Evolutionary conservation across 2,888 invertebrate species (phyloP).

Genomic region (Drosophila histrio): DNA sequence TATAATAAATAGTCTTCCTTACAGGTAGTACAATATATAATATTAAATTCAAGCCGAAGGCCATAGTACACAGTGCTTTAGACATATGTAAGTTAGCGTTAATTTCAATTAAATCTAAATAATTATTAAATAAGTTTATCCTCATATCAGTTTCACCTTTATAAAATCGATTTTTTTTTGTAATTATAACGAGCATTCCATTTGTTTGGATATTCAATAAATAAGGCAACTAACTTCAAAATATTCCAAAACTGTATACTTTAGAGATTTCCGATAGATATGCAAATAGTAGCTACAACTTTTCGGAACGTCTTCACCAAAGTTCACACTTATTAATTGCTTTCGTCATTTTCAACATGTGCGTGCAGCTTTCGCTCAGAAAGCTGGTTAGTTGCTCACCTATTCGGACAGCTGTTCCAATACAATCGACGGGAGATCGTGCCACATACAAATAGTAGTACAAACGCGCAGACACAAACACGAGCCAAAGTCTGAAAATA

Average conservation of each 20-base stretch:
- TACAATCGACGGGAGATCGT: slow-evolving; percentile 22
- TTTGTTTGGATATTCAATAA: background rate
- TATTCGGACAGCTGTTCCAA: slow-evolving; percentile 39
- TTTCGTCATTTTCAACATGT: slow-evolving; percentile 11
- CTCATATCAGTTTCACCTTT: background rate
- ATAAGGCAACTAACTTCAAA: background rate
- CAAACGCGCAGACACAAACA: background rate
- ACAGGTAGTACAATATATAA: too few relatives aligned
- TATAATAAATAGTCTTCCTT: too few relatives aligned
- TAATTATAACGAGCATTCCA: background rate
- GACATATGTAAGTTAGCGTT: too few relatives aligned
- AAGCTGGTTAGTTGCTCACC: slow-evolving; percentile 23
- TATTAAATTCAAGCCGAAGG: too few relatives aligned
- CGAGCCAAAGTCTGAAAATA: background rate
- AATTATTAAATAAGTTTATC: background rate
- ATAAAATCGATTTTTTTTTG: background rate
- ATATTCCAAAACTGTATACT: background rate
- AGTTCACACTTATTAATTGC: background rate
- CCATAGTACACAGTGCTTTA: too few relatives aligned
- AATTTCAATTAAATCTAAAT: too few relatives aligned
- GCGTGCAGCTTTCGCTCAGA: slow-evolving; percentile 38
- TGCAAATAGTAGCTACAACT: too few relatives aligned
- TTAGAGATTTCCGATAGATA: background rate
- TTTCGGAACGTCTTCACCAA: slow-evolving; percentile 2
- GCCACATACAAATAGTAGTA: background rate